These are phyloP conservation scores for Catocala fraxini DNA, from an alignment of 2,888 invertebrate species.

Conservation along the genomic window DNA sequence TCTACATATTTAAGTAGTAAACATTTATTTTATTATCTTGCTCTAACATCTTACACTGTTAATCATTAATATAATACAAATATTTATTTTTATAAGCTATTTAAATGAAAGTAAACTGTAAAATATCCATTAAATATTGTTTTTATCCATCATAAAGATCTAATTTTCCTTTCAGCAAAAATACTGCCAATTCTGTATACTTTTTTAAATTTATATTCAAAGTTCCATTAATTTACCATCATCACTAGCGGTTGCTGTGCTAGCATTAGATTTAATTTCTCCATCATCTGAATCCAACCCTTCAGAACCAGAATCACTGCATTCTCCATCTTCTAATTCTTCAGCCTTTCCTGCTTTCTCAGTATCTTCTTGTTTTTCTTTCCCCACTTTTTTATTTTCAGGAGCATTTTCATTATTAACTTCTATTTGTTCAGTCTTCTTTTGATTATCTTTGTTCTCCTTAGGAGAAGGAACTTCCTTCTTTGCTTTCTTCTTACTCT, in stretches of 20 bases:
- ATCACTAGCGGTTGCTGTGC: slow-evolving; percentile 79
- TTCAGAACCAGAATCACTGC: slow-evolving; percentile 83
- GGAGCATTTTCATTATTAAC: slow-evolving; percentile 11
- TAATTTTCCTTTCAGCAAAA: too few species aligned
- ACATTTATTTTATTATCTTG: too few species aligned
- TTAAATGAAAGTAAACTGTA: too few species aligned
- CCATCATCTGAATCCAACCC: slow-evolving; percentile 58
- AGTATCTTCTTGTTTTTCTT: slow-evolving; percentile 18
- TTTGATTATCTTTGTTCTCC: slow-evolving; percentile 35
- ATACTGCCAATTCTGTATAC: not conserved
- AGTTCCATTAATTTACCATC: slow-evolving; percentile 70
- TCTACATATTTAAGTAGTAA: too few species aligned
- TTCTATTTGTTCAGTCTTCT: slow-evolving; percentile 14
- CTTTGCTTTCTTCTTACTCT: slow-evolving; percentile 50
- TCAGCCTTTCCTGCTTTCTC: slow-evolving; percentile 36
- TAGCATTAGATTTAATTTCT: slow-evolving; percentile 65
- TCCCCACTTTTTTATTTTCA: slow-evolving; percentile 11
- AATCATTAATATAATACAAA: too few species aligned
- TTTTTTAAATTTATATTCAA: not conserved
- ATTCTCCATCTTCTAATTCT: slow-evolving; percentile 90
- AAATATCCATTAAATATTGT: too few species aligned
- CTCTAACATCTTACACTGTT: too few species aligned
- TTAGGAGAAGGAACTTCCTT: slow-evolving; percentile 34
- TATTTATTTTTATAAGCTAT: too few species aligned
- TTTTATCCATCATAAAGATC: too few species aligned